Base-by-base conservation (phyloP, 2,888 invertebrate genomes). In the Machimus atricapillus region DNA sequence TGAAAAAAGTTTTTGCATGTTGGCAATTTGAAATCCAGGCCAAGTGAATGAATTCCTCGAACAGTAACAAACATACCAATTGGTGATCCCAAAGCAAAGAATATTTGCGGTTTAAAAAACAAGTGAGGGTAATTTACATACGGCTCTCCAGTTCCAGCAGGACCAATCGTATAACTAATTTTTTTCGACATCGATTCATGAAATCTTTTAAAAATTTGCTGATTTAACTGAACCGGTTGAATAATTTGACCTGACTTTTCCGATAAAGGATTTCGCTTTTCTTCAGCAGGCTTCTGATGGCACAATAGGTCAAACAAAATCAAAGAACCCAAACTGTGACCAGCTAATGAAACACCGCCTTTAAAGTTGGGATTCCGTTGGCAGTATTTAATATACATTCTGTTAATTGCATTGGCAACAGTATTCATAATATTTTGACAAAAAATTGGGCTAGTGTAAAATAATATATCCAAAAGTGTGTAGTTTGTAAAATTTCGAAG, bases 51-150 rank as follows among this genome's bases (percentile, higher is more conserved):
- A 77, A 98, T 96, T 2, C 99, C 99, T 76, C 99, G 94, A 1
- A 98, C 96, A 5, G 98, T 97, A 23, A 98, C 96, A 92, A 99
- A 99, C 95, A 98, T 97, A 0, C 97, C 98, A 87, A 98, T 97
- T 2, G 99, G 99, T 78, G 98, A 98, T 0, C 99, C 99, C 9
- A 99, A 93, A 0, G 98, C 98, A 92, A 98, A 99, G 90, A 98
- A 95, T 16, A 96, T 95, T 88, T 94, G 94, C 0, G 98, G 98
- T 23, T 94, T 92, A 92, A 99, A 99, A 88, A 94, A 93, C 16
- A 99, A 93, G 89, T 95, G 94, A 0, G 98, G 97, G 91, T 98
- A 98, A 31, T 93, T 93, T 77, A 98, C 95, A 90, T 94, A 94
- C 6, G 96, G 96, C 90, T 96, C 96, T 0, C 97, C 97, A 14